A percentile compares a stretch with the other conserved stretches of the same genome.
Conservation (phyloP, 35 echinoderm and acorn worm genomes). For the Amphiura filiformis region DNA sequence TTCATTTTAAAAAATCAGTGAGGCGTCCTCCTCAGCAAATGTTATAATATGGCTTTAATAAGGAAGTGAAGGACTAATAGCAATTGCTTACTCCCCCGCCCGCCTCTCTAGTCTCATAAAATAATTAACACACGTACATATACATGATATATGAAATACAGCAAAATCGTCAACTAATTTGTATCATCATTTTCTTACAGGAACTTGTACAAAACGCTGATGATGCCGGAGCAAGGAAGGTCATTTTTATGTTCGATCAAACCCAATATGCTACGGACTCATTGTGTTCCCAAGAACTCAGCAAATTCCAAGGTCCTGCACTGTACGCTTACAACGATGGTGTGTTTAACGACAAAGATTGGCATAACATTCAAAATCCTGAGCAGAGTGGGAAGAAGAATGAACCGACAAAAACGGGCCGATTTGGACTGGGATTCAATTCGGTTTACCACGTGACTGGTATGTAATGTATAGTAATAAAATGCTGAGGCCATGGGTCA, state of each 20-base stretch:
- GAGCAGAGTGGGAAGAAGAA: slow-evolving; percentile 53
- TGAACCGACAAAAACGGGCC: slow-evolving; percentile 58
- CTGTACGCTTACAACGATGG: slow-evolving; percentile 75
- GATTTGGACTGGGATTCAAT: slow-evolving; percentile 79
- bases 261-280: neutral
- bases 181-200: slow-evolving; percentile 11
- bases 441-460: slow-evolving; percentile 86
- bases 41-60: neutral
- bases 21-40: too few species aligned
- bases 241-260: slow-evolving; percentile 42
- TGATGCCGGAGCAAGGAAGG: slow-evolving; percentile 43
- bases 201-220: slow-evolving; percentile 56
- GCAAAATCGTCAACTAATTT: neutral
- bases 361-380: slow-evolving; percentile 61
- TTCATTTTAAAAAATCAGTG: too few species aligned
- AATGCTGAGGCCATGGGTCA: neutral
- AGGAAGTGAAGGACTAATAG: neutral
- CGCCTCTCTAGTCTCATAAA: neutral
- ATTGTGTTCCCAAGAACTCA: neutral
- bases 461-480: neutral
- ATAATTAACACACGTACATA: neutral
- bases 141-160: neutral
- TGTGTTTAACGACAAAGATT: slow-evolving; percentile 50
- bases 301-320: slow-evolving; percentile 56
- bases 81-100: neutral